Percentiles rank a stretch among this genome's conserved stretches.
phyloP scores from a whole-genome alignment of 2,888 invertebrate species.

The Hetaerina titia region DNA sequence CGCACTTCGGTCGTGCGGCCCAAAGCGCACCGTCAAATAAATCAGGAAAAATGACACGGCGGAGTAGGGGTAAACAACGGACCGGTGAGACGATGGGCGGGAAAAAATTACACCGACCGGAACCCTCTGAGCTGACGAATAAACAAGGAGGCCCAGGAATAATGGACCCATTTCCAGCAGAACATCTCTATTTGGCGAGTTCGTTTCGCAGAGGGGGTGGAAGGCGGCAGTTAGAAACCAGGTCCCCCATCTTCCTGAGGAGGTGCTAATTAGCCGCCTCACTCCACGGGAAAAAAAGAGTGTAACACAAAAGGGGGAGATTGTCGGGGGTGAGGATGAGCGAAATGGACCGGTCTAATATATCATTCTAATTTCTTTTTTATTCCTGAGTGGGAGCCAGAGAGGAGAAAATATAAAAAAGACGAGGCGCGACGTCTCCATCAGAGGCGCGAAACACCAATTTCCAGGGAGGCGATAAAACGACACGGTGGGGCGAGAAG shows the following conservation, averaged over 20 bases:
- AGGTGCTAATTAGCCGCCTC: background rate
- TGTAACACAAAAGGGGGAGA: background rate
- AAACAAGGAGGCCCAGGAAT: background rate
- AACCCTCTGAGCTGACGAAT: background rate
- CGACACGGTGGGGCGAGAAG: background rate
- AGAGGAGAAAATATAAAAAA: background rate
- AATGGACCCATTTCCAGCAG: background rate
- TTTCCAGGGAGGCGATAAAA: background rate
- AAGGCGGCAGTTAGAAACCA: background rate
- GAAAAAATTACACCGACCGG: background rate
- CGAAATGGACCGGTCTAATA: background rate
- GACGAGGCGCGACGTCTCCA: background rate
- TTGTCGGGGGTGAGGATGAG: background rate
- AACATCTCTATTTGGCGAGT: background rate
- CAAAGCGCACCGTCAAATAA: background rate
- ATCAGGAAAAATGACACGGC: background rate
- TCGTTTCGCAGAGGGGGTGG: background rate
- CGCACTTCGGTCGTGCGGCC: too few species aligned
- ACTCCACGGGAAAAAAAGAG: background rate
- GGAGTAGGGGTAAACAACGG: background rate
- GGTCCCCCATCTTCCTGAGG: background rate
- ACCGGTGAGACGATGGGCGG: background rate
- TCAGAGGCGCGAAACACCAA: background rate
- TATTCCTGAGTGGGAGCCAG: background rate
- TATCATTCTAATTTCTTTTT: background rate